Conservation (phyloP, 2,888 invertebrate species). For the Pyralis farinalis region DNA sequence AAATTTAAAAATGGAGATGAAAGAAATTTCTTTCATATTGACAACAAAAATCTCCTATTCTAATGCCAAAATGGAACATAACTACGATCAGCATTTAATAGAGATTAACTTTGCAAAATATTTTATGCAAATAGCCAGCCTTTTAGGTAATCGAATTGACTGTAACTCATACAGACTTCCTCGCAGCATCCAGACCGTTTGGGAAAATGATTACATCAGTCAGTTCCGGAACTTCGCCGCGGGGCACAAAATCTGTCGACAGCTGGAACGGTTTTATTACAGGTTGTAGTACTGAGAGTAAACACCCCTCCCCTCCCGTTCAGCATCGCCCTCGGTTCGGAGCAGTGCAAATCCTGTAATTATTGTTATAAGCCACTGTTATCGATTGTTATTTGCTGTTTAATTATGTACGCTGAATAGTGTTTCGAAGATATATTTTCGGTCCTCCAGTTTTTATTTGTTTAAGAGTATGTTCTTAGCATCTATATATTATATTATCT, state of each 20-base stretch:
- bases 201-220: slow-evolving; percentile 35
- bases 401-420: no score
- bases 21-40: no score
- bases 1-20: no score
- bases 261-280: slow-evolving; percentile 11
- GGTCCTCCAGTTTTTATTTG: no score
- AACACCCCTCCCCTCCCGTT: slow-evolving; percentile 21
- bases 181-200: slow-evolving; percentile 20
- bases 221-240: slow-evolving; percentile 25
- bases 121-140: neutral
- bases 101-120: neutral
- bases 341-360: neutral
- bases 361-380: neutral
- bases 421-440: no score
- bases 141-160: neutral
- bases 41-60: no score
- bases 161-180: neutral
- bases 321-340: no score
- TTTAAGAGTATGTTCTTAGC: no score
- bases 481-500: no score
- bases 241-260: slow-evolving; percentile 35
- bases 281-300: slow-evolving; percentile 31
- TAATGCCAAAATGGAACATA: no score
- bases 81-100: neutral
- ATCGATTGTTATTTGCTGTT: no score